Base-by-base conservation (phyloP, 2,888 invertebrate genomes). In the Fragum sueziense region DNA sequence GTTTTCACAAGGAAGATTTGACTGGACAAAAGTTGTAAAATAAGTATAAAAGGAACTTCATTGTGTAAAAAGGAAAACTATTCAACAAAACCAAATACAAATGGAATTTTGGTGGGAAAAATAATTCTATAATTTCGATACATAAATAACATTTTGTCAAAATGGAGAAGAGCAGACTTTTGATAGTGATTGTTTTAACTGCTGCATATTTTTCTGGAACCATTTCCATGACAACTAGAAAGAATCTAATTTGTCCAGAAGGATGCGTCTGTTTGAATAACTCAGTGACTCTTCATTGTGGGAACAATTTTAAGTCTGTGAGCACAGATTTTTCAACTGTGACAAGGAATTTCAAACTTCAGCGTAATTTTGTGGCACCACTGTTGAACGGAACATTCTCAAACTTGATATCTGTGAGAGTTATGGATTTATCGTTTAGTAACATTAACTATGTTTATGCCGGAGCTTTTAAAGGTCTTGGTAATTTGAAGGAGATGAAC, bases 311-410 rank as follows among this genome's bases (percentile, higher is more conserved):
- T 29, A 74, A 75, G 54, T 51, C 76, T 17, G 59, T 47, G 1
- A 73, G 62, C 31, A 61, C 69, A 31, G 57, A 33, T 25, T 54
- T 86, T 25, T 71, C 82, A 20, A 33, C 29, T 7, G 54, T 76
- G 52, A 84, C 80, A 2, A 84, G 78, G 71, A 74, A 82, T 41
- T 72, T 87, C 11, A 74, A 70, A 67, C 77, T 88, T 47, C 65
- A 37, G n/a, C 71, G 77, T 25, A 81, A 87, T 75, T 86, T 78
- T 31, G 70, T 85, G 33, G 85, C 83, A 41, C 87, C 86, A 33
- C 47, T 81, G 14, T 57, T 85, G n/a, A 85, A 87, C 67, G 65
- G 71, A n/a, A 79, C 87, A 20, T 85, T 88, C 54, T 81, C 81
- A 2, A 54, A 73, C 2, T 69, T 85, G 22, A 59, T 75, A 51